phyloP scores from a whole-genome alignment of 2,797 vertebrate genomes.

The Pipistrellus pygmaeus region DNA sequence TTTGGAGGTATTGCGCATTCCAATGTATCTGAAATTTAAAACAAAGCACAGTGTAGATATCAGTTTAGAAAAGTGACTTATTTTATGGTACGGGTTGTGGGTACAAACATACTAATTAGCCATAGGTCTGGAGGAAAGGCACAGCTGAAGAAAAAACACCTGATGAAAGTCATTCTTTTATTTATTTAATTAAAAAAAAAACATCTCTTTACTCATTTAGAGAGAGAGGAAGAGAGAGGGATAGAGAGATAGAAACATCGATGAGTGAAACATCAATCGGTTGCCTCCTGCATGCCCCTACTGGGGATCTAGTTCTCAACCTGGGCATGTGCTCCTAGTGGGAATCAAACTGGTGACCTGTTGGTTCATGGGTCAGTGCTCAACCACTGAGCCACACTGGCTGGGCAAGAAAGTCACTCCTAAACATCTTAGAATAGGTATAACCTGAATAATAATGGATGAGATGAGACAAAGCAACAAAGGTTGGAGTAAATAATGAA shows the following conservation, averaged over 20 bases:
- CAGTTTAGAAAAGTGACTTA: neutral
- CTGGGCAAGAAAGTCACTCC: neutral
- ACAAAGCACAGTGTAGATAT: neutral
- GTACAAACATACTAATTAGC: neutral
- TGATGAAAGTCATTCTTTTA: neutral
- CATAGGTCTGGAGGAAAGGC: neutral
- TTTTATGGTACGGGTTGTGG: neutral
- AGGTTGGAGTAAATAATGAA: neutral
- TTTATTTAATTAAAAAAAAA: too few species aligned
- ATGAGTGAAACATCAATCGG: too few species aligned
- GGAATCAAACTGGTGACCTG: too few species aligned
- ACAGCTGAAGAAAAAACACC: neutral
- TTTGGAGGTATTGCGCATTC: slow-evolving; percentile 54
- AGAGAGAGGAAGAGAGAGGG: too few species aligned
- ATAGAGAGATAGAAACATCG: too few species aligned
- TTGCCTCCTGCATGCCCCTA: too few species aligned
- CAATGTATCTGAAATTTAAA: slow-evolving; percentile 77
- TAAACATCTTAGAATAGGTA: neutral
- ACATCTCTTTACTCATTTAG: too few species aligned
- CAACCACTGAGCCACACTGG: too few species aligned
- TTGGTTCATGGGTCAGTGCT: too few species aligned
- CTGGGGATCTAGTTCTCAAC: too few species aligned
- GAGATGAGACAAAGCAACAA: neutral
- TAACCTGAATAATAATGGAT: neutral
- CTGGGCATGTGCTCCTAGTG: too few species aligned